Evolutionary conservation across 1,140 invertebrate species (phyloP).

Genomic region (Stegodyphus mimosarum): DNA sequence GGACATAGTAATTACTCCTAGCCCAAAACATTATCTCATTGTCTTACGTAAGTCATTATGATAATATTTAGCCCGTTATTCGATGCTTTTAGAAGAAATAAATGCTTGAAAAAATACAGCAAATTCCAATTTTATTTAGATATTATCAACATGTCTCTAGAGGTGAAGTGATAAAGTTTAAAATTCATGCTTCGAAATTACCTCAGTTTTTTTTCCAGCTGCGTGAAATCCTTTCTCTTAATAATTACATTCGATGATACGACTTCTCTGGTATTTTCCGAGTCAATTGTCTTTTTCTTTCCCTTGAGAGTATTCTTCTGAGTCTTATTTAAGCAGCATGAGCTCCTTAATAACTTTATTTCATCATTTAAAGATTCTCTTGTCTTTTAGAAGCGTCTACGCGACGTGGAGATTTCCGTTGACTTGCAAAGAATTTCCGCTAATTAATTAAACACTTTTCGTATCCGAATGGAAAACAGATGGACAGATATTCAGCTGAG

Average conservation of each 20-base stretch:
- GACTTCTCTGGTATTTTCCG: not conserved
- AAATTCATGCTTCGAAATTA: constrained; percentile 1
- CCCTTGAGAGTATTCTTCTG: not conserved
- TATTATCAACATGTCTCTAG: constrained; percentile 17
- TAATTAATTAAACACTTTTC: too few species aligned
- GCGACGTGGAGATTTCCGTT: not conserved
- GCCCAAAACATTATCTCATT: constrained; percentile 37
- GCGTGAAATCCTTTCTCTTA: not conserved
- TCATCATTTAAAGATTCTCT: not conserved
- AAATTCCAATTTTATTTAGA: constrained; percentile 25
- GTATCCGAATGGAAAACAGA: too few species aligned
- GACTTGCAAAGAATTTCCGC: too few species aligned
- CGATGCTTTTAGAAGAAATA: not conserved
- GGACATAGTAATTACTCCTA: constrained; percentile 48
- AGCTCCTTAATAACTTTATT: not conserved
- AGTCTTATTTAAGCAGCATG: not conserved
- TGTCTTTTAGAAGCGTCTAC: not conserved
- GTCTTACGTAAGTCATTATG: constrained; percentile 48
- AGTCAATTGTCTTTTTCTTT: not conserved
- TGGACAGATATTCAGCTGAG: too few species aligned
- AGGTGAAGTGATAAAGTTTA: not conserved
- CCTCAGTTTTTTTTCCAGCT: not conserved
- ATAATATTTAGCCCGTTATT: constrained; percentile 34
- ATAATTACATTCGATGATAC: not conserved
- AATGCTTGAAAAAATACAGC: not conserved